phyloP scores from a whole-genome alignment of 2,113 vertebrate species.

The Euleptes europaea region DNA sequence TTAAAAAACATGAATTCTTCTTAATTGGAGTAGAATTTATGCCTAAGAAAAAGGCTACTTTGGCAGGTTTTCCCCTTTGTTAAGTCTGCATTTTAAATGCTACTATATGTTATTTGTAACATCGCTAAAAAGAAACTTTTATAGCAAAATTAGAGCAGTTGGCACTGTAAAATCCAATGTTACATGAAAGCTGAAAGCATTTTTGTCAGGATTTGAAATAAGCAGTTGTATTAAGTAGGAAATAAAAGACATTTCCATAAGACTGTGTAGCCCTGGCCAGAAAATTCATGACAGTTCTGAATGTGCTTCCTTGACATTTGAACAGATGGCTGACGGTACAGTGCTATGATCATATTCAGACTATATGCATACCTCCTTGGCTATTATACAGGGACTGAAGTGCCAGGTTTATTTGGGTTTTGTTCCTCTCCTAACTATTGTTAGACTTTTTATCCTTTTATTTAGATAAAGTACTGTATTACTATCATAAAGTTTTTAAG shows the following conservation, averaged over 20 bases:
- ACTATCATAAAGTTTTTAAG: background rate
- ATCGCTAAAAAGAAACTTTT: background rate
- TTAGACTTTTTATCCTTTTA: too few relatives aligned
- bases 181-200: fast-evolving
- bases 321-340: too few relatives aligned
- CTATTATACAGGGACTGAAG: too few relatives aligned
- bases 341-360: too few relatives aligned
- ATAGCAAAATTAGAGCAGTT: fast-evolving
- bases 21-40: conserved; percentile 49
- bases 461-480: background rate
- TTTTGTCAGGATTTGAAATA: fast-evolving
- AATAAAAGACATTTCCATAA: background rate
- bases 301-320: too few relatives aligned
- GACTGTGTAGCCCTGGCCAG: too few relatives aligned
- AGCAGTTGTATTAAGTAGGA: background rate
- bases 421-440: too few relatives aligned
- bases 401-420: too few relatives aligned
- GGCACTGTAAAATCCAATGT: background rate
- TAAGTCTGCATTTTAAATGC: conserved; percentile 32
- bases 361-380: too few relatives aligned
- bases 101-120: background rate
- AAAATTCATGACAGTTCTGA: too few relatives aligned
- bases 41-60: conserved; percentile 44
- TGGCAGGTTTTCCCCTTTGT: conserved; percentile 24
- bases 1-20: background rate